Conservation (phyloP, 1,140 invertebrate genomes). For the Trichoplusia ni region DNA sequence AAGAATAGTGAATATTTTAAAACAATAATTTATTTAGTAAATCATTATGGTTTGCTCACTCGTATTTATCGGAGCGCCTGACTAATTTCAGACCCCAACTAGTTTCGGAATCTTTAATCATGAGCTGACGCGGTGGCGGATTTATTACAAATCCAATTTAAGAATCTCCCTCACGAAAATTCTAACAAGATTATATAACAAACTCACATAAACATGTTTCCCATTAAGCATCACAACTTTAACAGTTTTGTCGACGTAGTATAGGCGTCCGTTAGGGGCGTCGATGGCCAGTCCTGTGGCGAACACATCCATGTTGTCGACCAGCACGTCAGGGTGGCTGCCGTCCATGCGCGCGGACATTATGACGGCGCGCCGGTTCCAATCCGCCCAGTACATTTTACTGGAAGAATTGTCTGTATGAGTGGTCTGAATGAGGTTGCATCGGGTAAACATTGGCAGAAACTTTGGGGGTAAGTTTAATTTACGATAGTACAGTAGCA, state of each 20-base stretch:
- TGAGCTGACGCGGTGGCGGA: too few relatives aligned
- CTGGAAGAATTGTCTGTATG: constrained; percentile 72
- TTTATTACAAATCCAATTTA: too few relatives aligned
- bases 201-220: constrained; percentile 62
- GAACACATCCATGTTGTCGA: constrained; percentile 87
- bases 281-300: constrained; percentile 96
- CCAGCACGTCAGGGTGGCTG: constrained; percentile 81
- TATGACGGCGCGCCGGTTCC: constrained; percentile 88
- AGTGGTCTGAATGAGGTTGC: too few relatives aligned
- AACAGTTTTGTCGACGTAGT: constrained; percentile 92
- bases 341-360: constrained; percentile 94
- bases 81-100: too few relatives aligned
- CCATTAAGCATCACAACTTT: constrained; percentile 88
- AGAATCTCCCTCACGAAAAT: not conserved
- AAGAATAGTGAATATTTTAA: too few relatives aligned
- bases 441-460: too few relatives aligned
- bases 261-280: constrained; percentile 88
- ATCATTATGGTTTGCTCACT: too few relatives aligned
- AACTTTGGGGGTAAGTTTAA: too few relatives aligned
- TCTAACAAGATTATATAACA: not conserved
- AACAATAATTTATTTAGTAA: too few relatives aligned
- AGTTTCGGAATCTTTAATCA: too few relatives aligned
- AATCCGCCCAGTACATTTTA: constrained; percentile 93
- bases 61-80: too few relatives aligned
- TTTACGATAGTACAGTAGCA: too few relatives aligned